Base-by-base conservation (phyloP, 2,113 vertebrate species). In the Nothocercus nigrocapillus region DNA sequence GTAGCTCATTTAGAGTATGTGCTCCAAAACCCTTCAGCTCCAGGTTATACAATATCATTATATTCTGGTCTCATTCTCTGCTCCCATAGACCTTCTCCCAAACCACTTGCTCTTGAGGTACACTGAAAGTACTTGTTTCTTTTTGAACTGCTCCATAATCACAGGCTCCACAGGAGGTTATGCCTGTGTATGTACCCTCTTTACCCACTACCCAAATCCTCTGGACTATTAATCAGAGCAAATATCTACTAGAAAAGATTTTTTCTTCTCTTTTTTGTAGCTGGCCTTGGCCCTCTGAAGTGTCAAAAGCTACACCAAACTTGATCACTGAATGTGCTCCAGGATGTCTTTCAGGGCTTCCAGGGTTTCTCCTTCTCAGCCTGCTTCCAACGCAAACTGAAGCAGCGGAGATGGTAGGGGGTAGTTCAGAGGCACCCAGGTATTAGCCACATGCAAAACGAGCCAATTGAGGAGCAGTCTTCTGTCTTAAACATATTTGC, bases 181-280 rank as follows among this genome's bases (percentile, higher is more conserved):
- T 79, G 82, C 85, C 70, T 78, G 82, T 91, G 74, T 44, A 69
- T 82, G 92, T 94, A 95, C 96, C 93, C 93, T 96, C 85, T 96
- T 95, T 93, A 93, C 89, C 89, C 93, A 85, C 84, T 85, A 88
- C 75, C 78, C 88, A 93, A 94, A 96, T 87, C 70, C 62, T 94
- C 51, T 62, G 85, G 69, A 87, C 79, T 81, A 89, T 94, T 93
- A 94, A 96, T 89, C 95, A 89, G 87, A 96, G 82, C 85, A 89
- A 96, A 94, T 74, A 6, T 89, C 78, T 47, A 76, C 85, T 89
- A 89, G 66, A 85, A 93, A 76, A 47, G 74, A 72, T 56, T 73
- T 93, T 70, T 83, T 63, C 84, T 89, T 82, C 47, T 72, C 14
- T 76, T 91, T 82, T 85, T 90, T 82, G 75, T 78, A 64, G 74